A percentile compares a stretch with the other conserved stretches of the same genome.
These are phyloP conservation scores for Omphaloscelis lunosa DNA, from an alignment of 2,888 invertebrate genomes.

Conservation along the genomic window DNA sequence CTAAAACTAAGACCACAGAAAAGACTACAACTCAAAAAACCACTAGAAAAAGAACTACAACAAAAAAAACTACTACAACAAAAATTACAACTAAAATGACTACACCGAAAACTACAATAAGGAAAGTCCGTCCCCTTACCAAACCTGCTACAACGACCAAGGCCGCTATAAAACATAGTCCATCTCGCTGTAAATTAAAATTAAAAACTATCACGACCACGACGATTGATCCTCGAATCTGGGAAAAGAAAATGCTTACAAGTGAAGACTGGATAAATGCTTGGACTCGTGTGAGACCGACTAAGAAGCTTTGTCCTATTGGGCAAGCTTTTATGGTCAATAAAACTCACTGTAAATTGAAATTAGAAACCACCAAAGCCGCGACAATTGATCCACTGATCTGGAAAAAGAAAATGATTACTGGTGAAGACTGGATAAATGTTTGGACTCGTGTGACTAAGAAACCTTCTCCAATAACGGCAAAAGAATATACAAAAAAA, in stretches of 20 bases:
- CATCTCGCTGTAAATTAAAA: conserved; percentile 4
- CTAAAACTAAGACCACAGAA: background rate
- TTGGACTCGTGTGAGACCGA: conserved; percentile 11
- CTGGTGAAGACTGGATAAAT: background rate
- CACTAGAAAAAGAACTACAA: background rate
- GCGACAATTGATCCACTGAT: background rate
- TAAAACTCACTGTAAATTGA: background rate
- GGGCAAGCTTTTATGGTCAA: too few species aligned
- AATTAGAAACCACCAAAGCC: background rate
- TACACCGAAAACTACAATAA: background rate
- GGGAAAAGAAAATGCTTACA: background rate
- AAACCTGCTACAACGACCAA: background rate
- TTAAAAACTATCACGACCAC: background rate
- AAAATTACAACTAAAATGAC: background rate
- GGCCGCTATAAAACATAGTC: background rate
- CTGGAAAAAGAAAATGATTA: background rate
- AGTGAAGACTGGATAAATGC: background rate
- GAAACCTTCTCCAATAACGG: background rate
- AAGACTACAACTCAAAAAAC: background rate
- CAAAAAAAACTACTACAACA: background rate
- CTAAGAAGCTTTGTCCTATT: background rate
- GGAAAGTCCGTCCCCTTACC: background rate
- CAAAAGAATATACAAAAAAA: background rate
- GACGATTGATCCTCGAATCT: background rate
- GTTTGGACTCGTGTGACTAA: background rate